Conservation (phyloP, 2,113 vertebrate genomes). For the Platycercus adscitus region DNA sequence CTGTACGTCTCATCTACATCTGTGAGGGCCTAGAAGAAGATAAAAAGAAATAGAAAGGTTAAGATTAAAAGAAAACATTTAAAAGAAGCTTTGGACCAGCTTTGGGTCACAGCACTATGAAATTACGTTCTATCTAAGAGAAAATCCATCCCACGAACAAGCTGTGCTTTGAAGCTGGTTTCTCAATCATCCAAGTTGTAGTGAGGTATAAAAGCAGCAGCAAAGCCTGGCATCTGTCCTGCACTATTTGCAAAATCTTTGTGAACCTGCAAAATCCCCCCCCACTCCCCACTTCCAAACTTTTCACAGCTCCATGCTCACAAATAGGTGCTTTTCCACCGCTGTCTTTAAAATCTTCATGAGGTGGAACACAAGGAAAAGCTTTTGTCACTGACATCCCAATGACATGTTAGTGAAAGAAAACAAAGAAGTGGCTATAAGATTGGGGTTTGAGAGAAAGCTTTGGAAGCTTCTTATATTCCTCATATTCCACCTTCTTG, state of each 20-base stretch:
- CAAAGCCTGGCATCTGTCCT: neutral
- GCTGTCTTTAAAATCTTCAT: neutral
- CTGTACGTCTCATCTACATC: conserved; percentile 98
- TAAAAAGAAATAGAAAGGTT: neutral
- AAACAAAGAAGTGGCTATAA: neutral
- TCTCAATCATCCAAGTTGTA: neutral
- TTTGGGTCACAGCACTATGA: neutral
- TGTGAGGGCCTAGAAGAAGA: conserved; percentile 86
- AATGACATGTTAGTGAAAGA: neutral
- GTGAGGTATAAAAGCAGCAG: neutral
- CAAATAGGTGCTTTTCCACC: neutral
- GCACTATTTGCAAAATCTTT: neutral
- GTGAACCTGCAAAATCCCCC: neutral
- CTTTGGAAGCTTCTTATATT: neutral
- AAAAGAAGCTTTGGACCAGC: neutral
- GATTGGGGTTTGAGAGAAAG: neutral
- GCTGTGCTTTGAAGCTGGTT: neutral
- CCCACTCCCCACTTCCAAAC: neutral
- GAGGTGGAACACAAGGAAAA: neutral
- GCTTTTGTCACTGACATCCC: neutral
- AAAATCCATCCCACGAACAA: neutral
- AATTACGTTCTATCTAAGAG: neutral
- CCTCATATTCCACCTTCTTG: neutral
- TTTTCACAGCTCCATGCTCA: neutral
- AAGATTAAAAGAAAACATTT: neutral